Conservation (phyloP, 2,888 invertebrate genomes). For the Dryomyza anilis region DNA sequence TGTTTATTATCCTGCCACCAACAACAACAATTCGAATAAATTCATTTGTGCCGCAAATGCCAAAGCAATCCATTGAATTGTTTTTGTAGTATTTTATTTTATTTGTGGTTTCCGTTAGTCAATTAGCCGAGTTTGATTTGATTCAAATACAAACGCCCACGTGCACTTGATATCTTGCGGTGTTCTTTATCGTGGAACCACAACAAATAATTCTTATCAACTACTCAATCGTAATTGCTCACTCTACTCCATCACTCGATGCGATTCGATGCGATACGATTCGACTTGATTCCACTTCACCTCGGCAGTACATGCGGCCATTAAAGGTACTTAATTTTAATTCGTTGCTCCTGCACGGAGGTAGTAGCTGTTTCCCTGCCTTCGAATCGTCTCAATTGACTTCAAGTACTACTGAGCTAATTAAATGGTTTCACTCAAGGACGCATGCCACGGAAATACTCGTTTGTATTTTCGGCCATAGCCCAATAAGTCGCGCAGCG, state of each 20-base stretch:
- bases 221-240: neutral
- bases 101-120: constrained; percentile 40
- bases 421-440: constrained; percentile 4
- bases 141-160: constrained; percentile 12
- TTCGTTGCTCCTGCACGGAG: neutral
- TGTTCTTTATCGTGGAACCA: neutral
- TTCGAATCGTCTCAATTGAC: too few species aligned
- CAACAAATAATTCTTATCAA: constrained; percentile 5
- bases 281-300: neutral
- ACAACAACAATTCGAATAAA: constrained; percentile 11
- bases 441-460: neutral
- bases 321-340: neutral
- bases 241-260: neutral
- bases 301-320: neutral
- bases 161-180: neutral
- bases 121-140: constrained; percentile 47
- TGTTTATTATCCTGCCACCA: constrained; percentile 5
- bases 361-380: too few species aligned
- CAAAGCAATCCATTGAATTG: constrained; percentile 15
- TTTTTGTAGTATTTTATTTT: constrained; percentile 16
- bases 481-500: neutral
- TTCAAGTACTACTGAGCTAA: neutral
- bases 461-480: neutral
- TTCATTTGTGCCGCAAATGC: constrained; percentile 5
- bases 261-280: neutral